Evolutionary conservation across 2,888 invertebrate species (phyloP), one percentile per base, ranked within the genome.

Genomic region (Dryomyza anilis): DNA sequence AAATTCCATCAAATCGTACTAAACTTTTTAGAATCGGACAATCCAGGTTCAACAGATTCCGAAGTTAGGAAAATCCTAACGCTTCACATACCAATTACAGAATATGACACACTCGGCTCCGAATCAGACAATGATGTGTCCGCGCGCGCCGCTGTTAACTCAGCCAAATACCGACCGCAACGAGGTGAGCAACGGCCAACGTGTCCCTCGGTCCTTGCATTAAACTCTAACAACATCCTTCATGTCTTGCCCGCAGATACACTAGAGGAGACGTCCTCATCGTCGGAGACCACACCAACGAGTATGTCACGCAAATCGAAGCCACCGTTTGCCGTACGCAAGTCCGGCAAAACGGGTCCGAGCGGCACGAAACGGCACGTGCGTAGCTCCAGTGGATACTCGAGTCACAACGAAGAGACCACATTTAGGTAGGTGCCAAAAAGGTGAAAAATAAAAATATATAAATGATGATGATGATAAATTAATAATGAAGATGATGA

Each of bases 1-100:
- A 60, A 71, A 71, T 74, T 78, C 80, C 80, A 82, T 82, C 80
- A 80, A 79, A 81, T 81, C 81, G 81, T 82, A 81, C 81, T 81
- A 82, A 83, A 83, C 82, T 82, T 83, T 82, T 81, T 91, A 91
- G 91, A 95, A 88, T 92, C 92, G 86, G 94, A 93, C 90, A 94
- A 93, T 90, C 89, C 93, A 89, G 94, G 94, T 86, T 94, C 93
- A 84, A 94, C 94, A 88, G 94, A 94, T 89, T 94, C 94, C 86
- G 94, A 94, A 89, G 92, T 93, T 87, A 92, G 92, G 90, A 92
- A 93, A 90, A 93, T 93, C 88, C 85, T 93, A 90, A 92, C 92
- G 84, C 91, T 93, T 86, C 93, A 93, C 89, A 91, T 93, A 88
- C 92, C 93, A 86, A 93, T 93, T 90, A 92, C 92, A 89, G 94